A percentile compares a stretch with the other conserved stretches of the same genome.
Evolutionary conservation across 2,113 vertebrate genomes (phyloP).

Genomic region (Oncorhynchus nerka): DNA sequence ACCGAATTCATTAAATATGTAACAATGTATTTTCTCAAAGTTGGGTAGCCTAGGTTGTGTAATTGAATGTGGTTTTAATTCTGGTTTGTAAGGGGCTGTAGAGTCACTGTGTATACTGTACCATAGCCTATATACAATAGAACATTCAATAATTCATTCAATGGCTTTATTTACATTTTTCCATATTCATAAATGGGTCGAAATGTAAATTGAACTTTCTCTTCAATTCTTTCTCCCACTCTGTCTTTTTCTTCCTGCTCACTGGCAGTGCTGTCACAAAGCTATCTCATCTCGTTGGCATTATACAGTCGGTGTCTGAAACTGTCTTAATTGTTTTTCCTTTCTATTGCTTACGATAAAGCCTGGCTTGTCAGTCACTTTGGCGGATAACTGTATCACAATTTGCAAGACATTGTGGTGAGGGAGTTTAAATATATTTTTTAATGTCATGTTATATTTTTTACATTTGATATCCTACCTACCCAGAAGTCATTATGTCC

Average conservation of each 20-base stretch:
- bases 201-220: background rate
- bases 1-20: too few species aligned
- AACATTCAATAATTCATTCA: background rate
- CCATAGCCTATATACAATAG: background rate
- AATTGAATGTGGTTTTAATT: too few species aligned
- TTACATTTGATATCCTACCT: background rate
- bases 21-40: too few species aligned
- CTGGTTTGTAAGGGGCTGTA: too few species aligned
- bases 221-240: background rate
- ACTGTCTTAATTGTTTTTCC: constrained; percentile 23
- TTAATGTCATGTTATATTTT: background rate
- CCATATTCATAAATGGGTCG: background rate
- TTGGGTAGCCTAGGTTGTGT: too few species aligned
- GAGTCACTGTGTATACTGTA: too few species aligned
- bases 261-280: constrained; percentile 2
- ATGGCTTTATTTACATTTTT: background rate
- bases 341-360: constrained; percentile 30
- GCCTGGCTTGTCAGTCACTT: constrained; percentile 28
- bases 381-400: constrained; percentile 31
- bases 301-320: constrained; percentile 17
- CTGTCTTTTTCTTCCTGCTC: constrained; percentile 8
- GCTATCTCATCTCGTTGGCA: background rate
- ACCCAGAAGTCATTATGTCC: background rate
- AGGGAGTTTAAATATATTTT: background rate
- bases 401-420: background rate